Conservation (phyloP, 2,113 vertebrate species). For the Aix galericulata region DNA sequence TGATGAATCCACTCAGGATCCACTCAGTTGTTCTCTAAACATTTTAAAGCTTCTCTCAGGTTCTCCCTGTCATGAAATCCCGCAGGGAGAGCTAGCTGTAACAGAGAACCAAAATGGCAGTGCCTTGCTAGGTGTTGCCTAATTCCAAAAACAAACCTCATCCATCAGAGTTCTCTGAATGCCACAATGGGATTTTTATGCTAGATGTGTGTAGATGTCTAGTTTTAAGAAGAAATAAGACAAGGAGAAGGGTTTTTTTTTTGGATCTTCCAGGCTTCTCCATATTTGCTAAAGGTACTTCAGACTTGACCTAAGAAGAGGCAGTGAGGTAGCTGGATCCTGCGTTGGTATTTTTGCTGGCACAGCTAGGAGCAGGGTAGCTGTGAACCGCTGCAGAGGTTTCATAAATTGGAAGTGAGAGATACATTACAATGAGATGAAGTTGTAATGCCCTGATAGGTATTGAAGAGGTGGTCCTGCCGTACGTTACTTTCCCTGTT, state of each 20-base stretch:
- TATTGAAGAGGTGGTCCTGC: neutral
- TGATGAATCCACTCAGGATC: neutral
- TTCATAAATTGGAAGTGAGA: neutral
- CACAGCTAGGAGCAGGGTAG: neutral
- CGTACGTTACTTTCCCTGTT: accelerated
- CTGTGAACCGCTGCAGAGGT: neutral
- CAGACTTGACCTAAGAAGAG: neutral
- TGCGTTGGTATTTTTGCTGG: neutral
- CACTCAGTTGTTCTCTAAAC: neutral
- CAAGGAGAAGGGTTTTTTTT: neutral
- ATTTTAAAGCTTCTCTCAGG: neutral
- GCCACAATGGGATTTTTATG: neutral
- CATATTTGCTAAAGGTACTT: neutral
- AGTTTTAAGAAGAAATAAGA: neutral
- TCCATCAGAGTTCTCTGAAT: neutral
- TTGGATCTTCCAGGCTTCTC: neutral
- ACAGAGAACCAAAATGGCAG: neutral
- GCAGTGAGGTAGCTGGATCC: neutral
- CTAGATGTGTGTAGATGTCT: neutral
- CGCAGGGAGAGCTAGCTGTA: neutral
- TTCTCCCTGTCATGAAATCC: neutral
- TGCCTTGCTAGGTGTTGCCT: neutral
- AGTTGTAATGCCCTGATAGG: neutral
- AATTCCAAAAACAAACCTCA: neutral
- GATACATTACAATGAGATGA: neutral